phyloP scores from a whole-genome alignment of 1,140 invertebrate species.

The Heliconius hermathena region DNA sequence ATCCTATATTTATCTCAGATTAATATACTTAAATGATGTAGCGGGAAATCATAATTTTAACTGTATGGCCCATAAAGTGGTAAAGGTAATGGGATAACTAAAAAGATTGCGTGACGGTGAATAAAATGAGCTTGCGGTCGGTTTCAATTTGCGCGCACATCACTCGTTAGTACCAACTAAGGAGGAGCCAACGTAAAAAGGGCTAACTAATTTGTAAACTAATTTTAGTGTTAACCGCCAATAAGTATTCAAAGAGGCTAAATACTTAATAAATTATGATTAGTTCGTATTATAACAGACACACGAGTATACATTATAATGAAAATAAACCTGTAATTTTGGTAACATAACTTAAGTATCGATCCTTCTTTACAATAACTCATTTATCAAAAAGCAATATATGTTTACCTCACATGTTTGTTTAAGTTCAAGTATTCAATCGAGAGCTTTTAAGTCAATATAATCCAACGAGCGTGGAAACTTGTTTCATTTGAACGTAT shows the following conservation, averaged over 20 bases:
- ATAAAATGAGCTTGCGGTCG: conserved; percentile 68
- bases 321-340: not conserved
- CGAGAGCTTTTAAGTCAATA: conserved; percentile 41
- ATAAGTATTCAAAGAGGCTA: conserved; percentile 13
- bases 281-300: not conserved
- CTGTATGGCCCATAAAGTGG: conserved; percentile 42
- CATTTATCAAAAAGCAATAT: conserved; percentile 5
- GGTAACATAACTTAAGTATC: not conserved
- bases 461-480: conserved; percentile 42
- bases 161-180: conserved; percentile 55
- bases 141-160: conserved; percentile 67
- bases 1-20: conserved; percentile 53
- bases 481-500: conserved; percentile 46
- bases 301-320: not conserved
- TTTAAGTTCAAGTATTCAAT: conserved; percentile 21
- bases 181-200: conserved; percentile 49
- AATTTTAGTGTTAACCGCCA: conserved; percentile 31
- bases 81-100: conserved; percentile 47
- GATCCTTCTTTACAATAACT: not conserved
- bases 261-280: conserved; percentile 3
- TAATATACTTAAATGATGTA: conserved; percentile 41
- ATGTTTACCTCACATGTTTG: not conserved
- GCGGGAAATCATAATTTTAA: conserved; percentile 56
- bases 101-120: conserved; percentile 63
- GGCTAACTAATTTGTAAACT: conserved; percentile 43